Conservation (phyloP, 2,113 vertebrate species). For the Anser brachyrhynchus region DNA sequence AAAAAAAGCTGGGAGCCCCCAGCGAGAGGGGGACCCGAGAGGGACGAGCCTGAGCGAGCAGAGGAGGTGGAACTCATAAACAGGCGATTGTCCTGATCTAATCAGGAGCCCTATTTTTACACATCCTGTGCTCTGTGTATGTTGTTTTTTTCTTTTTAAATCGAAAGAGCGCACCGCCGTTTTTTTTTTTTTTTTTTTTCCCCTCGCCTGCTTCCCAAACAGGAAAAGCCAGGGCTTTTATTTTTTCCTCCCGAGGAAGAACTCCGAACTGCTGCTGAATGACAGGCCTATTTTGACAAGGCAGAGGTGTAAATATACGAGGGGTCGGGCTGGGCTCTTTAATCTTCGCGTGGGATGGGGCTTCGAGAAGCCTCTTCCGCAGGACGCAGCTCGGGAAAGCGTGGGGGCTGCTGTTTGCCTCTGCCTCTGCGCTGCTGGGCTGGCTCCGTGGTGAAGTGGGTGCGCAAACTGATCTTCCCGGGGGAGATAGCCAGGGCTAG, state of each 20-base stretch:
- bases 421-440: fast-evolving
- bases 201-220: constrained; percentile 41
- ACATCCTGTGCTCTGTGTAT: constrained; percentile 11
- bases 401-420: not conserved
- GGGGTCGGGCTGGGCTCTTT: not conserved
- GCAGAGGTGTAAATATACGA: not conserved
- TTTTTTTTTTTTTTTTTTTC: not conserved
- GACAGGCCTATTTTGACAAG: not conserved
- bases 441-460: not conserved
- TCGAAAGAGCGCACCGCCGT: fast-evolving
- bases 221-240: constrained; percentile 58
- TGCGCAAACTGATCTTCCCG: not conserved
- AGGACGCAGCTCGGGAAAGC: fast-evolving
- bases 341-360: fast-evolving
- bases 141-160: fast-evolving
- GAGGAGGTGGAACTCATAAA: not conserved
- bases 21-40: not conserved
- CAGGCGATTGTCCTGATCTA: not conserved
- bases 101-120: constrained; percentile 55
- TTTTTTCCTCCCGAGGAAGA: constrained; percentile 42
- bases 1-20: not conserved
- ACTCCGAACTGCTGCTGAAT: not conserved
- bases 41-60: not conserved
- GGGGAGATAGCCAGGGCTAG: not conserved
- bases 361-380: fast-evolving